phyloP scores from a whole-genome alignment of 64 coral and sea anemone genomes.

The Platygyra sinensis region DNA sequence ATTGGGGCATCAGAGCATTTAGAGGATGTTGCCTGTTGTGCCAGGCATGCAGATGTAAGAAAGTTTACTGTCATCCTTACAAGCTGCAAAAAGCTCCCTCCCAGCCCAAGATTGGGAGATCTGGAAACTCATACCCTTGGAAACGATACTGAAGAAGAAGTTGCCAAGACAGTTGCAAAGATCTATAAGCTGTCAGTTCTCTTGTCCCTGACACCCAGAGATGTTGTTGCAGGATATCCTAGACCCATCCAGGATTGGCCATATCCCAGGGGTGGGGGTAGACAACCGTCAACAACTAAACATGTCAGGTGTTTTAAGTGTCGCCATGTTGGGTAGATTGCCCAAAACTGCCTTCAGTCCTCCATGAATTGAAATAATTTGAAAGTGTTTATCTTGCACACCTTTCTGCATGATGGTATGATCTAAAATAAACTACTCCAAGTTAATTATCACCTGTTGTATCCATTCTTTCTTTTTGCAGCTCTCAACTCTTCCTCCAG shows the following conservation, averaged over 20 bases:
- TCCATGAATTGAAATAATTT: too few relatives aligned
- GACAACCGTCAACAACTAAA: neutral
- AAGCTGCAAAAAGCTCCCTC: constrained; percentile 31
- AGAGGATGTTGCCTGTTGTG: constrained; percentile 33
- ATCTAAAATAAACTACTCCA: neutral
- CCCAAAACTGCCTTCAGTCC: neutral
- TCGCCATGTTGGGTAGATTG: constrained; percentile 9
- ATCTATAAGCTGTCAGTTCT: neutral
- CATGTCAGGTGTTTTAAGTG: neutral
- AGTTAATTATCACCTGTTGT: neutral
- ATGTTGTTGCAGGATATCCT: neutral
- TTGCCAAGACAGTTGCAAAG: constrained; percentile 18
- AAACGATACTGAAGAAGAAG: neutral
- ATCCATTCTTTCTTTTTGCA: neutral
- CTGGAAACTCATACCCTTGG: constrained; percentile 25
- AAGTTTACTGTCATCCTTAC: constrained; percentile 21
- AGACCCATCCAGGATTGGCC: neutral
- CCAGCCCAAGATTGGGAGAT: constrained; percentile 12
- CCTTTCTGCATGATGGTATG: too few relatives aligned
- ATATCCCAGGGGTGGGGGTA: neutral
- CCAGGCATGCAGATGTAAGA: constrained; percentile 13
- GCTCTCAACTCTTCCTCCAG: neutral
- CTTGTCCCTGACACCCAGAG: neutral
- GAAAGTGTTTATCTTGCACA: too few relatives aligned
- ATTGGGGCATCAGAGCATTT: constrained; percentile 32